phyloP scores from a whole-genome alignment of 2,888 invertebrate species.

The Bellardia bayeri region DNA sequence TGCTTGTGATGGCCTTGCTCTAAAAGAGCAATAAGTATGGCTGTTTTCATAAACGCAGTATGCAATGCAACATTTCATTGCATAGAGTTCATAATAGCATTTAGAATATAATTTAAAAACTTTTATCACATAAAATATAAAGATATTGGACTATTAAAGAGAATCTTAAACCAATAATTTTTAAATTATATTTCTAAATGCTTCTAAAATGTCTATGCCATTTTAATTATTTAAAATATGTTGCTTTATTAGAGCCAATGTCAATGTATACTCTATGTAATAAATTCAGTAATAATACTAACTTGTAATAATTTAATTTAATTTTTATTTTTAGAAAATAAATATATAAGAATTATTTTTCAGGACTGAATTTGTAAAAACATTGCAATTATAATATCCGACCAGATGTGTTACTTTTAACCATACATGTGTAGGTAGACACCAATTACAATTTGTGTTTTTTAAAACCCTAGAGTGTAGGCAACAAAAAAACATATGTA shows the following conservation, averaged over 20 bases:
- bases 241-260: not conserved
- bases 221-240: not conserved
- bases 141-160: no score
- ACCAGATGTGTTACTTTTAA: constrained; percentile 5
- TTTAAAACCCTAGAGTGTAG: not conserved
- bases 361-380: not conserved
- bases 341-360: no score
- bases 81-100: no score
- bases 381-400: not conserved
- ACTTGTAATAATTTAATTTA: not conserved
- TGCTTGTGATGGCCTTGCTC: no score
- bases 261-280: not conserved
- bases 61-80: no score
- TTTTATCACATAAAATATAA: no score
- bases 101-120: no score
- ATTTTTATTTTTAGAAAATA: not conserved
- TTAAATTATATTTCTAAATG: no score
- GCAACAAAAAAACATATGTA: not conserved
- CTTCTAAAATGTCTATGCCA: no score
- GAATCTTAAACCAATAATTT: no score
- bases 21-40: no score
- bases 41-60: no score
- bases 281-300: not conserved
- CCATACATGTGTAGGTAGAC: not conserved
- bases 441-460: not conserved